These are phyloP conservation scores for Lates japonicus DNA, from an alignment of 2,797 vertebrate species.

Conservation along the genomic window DNA sequence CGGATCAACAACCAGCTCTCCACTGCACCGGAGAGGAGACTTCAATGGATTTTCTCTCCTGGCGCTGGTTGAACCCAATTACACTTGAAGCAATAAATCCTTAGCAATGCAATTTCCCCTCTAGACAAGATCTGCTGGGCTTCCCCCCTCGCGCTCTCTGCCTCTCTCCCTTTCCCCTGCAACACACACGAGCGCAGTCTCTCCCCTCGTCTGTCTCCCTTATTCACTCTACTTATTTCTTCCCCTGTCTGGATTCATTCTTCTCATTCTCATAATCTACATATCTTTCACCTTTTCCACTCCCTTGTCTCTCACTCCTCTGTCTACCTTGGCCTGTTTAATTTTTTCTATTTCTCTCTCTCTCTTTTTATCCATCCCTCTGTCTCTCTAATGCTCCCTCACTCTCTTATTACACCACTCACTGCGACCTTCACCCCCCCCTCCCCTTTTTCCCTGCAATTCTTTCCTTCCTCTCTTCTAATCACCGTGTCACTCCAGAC, in stretches of 20 bases:
- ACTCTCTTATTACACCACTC: conserved; percentile 47
- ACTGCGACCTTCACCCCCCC: conserved; percentile 54
- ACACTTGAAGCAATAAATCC: conserved; percentile 87
- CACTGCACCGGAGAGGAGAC: conserved; percentile 57
- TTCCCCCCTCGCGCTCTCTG: conserved; percentile 51
- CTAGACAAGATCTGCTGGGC: conserved; percentile 77
- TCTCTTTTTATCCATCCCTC: conserved; percentile 27
- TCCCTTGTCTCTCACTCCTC: conserved; percentile 18
- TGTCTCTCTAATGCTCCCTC: conserved; percentile 37
- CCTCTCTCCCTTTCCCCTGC: conserved; percentile 24
- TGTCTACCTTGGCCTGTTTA: not conserved
- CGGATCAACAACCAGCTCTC: conserved; percentile 58
- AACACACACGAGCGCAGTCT: conserved; percentile 26
- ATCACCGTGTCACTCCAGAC: not conserved
- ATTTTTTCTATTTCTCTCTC: conserved; percentile 13
- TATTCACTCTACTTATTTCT: conserved; percentile 30
- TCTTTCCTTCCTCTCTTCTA: conserved; percentile 28
- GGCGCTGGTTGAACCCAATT: conserved; percentile 86
- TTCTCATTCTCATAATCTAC: conserved; percentile 11
- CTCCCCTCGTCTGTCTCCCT: conserved; percentile 30
- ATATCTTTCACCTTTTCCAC: conserved; percentile 17
- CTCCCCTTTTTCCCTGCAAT: not conserved
- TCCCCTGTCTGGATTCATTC: conserved; percentile 38
- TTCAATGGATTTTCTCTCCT: conserved; percentile 83
- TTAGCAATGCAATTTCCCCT: conserved; percentile 85